These are phyloP conservation scores for Tipula lateralis DNA, from an alignment of 2,888 invertebrate genomes.

Conservation along the genomic window DNA sequence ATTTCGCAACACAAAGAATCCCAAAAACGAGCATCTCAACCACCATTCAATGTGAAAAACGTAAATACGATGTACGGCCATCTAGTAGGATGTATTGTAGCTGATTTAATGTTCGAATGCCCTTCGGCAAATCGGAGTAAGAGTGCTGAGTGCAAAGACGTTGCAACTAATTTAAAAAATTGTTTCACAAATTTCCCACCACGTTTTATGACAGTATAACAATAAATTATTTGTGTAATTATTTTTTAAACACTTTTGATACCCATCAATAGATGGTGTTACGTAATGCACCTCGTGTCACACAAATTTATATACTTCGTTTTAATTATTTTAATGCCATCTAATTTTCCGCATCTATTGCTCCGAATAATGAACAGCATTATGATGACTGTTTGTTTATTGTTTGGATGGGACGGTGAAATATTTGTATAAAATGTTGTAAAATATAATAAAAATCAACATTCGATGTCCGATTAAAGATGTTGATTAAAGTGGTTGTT, in stretches of 20 bases:
- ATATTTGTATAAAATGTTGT: not conserved
- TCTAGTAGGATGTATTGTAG: not conserved
- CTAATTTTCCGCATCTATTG: not conserved
- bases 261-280: not conserved
- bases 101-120: not conserved
- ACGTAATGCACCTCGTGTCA: not conserved
- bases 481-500: not conserved
- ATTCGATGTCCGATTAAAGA: not conserved
- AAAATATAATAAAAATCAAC: not conserved
- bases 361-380: not conserved
- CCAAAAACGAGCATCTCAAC: not conserved
- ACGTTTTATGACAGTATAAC: not conserved
- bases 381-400: too few relatives aligned
- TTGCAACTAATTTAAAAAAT: not conserved
- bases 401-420: not conserved
- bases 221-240: not conserved
- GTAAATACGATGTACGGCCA: not conserved
- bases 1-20: not conserved
- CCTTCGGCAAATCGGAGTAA: not conserved
- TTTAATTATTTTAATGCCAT: not conserved
- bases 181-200: not conserved
- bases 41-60: not conserved
- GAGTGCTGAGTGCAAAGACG: not conserved
- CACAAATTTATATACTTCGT: not conserved
- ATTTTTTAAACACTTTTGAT: not conserved